A percentile compares a stretch with the other conserved stretches of the same genome.
These are phyloP conservation scores for Rhyacophila brunnea DNA, from an alignment of 1,140 invertebrate species.

Conservation along the genomic window DNA sequence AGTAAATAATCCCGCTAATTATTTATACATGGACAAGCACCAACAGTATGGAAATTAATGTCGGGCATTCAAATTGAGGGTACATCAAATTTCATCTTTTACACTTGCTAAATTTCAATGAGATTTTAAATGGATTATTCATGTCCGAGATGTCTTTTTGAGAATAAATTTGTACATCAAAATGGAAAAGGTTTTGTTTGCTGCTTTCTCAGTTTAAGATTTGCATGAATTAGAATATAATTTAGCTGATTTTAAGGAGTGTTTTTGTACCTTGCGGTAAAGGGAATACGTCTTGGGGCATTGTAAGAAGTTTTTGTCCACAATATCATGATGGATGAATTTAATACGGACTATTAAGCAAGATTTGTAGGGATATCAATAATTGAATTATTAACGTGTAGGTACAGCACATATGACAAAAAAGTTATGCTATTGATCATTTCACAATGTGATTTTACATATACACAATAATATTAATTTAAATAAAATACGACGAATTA, in stretches of 20 bases:
- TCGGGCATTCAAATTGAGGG: neutral
- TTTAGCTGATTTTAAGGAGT: constrained; percentile 14
- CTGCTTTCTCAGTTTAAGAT: constrained; percentile 26
- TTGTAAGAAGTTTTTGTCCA: no score
- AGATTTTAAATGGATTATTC: constrained; percentile 30
- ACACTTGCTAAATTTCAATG: constrained; percentile 23
- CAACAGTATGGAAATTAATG: neutral
- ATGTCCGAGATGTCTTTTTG: constrained; percentile 28
- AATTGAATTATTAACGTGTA: no score
- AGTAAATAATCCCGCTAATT: neutral
- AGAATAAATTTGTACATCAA: constrained; percentile 29
- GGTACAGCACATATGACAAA: no score
- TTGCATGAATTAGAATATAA: constrained; percentile 32
- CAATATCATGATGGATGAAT: no score
- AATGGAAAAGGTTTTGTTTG: constrained; percentile 30
- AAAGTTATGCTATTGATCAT: no score
- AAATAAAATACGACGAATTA: no score
- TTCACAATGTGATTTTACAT: no score
- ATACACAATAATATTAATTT: no score
- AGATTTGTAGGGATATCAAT: no score
- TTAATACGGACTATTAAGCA: no score
- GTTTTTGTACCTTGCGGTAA: constrained; percentile 5
- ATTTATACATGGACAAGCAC: neutral
- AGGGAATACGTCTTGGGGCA: no score
- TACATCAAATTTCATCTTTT: constrained; percentile 8